These are phyloP conservation scores for Tringa solitaria DNA, from an alignment of 2,113 vertebrate species.

Conservation along the genomic window DNA sequence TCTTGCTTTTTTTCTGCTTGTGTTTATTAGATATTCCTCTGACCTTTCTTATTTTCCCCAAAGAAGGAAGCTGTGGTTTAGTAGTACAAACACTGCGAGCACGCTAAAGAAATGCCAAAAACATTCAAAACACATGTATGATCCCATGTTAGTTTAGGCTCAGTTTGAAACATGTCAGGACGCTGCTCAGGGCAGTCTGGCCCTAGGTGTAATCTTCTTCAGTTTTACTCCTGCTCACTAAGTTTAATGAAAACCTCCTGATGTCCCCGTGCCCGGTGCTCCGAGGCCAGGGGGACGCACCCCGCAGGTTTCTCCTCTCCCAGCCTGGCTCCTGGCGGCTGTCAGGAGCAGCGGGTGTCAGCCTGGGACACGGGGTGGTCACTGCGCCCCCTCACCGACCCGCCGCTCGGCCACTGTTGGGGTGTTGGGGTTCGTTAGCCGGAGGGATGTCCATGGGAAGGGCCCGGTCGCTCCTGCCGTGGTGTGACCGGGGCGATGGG, in stretches of 20 bases:
- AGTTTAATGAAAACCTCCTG: background rate
- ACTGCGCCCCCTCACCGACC: rapidly evolving
- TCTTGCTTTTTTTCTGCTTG: background rate
- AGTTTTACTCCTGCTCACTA: background rate
- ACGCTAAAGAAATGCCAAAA: conserved; percentile 7
- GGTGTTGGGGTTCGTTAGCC: background rate
- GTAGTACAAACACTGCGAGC: background rate
- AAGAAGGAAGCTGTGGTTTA: conserved; percentile 48
- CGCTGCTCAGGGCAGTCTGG: background rate
- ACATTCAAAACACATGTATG: background rate
- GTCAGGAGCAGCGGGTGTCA: rapidly evolving
- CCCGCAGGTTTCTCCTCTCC: background rate
- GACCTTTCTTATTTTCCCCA: background rate
- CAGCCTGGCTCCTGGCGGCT: rapidly evolving
- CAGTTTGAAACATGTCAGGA: background rate
- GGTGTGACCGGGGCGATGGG: rapidly evolving
- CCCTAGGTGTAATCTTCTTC: rapidly evolving
- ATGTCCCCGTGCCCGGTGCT: no score
- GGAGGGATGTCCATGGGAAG: no score
- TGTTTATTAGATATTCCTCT: background rate
- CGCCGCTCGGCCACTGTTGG: rapidly evolving
- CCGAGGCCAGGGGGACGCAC: rapidly evolving
- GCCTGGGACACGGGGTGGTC: rapidly evolving
- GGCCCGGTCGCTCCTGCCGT: rapidly evolving
- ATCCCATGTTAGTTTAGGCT: background rate